Percentiles rank a stretch among this genome's conserved stretches.
phyloP scores from a whole-genome alignment of 2,797 vertebrate genomes.

The Hippoglossus hippoglossus region DNA sequence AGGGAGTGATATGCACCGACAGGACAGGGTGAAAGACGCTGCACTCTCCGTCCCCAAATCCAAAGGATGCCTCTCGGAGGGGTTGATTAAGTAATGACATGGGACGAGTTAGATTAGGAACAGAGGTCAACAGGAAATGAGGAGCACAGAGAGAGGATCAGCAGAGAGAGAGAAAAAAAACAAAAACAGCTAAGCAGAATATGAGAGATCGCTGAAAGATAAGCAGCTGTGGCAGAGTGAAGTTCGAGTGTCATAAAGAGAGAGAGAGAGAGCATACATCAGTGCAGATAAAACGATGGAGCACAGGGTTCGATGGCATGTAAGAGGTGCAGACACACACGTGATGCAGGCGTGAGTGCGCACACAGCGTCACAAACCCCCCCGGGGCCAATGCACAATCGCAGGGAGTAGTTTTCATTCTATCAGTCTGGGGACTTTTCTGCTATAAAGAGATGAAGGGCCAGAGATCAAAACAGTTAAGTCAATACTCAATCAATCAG shows the following conservation, averaged over 20 bases:
- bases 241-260: background rate
- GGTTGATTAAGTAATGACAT: slow-evolving; percentile 71
- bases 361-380: slow-evolving; percentile 6
- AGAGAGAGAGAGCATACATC: slow-evolving; percentile 20
- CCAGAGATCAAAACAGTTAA: slow-evolving; percentile 66
- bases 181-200: slow-evolving; percentile 12
- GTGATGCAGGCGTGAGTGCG: background rate
- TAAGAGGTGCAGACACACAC: slow-evolving; percentile 11
- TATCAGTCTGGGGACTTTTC: slow-evolving; percentile 55
- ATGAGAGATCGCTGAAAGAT: slow-evolving; percentile 49
- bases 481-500: slow-evolving; percentile 73
- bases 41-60: slow-evolving; percentile 60
- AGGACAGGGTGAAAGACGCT: background rate
- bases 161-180: slow-evolving; percentile 5
- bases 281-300: slow-evolving; percentile 45
- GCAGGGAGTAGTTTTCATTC: slow-evolving; percentile 65
- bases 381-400: slow-evolving; percentile 56
- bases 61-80: slow-evolving; percentile 64
- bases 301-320: slow-evolving; percentile 6
- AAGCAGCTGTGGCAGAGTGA: slow-evolving; percentile 38
- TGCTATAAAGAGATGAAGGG: slow-evolving; percentile 63
- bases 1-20: slow-evolving; percentile 32
- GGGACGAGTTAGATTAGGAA: slow-evolving; percentile 71
- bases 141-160: slow-evolving; percentile 60
- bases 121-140: slow-evolving; percentile 67